Evolutionary conservation across 1,140 invertebrate genomes (phyloP).

Genomic region (Ptiloglossa arizonensis): DNA sequence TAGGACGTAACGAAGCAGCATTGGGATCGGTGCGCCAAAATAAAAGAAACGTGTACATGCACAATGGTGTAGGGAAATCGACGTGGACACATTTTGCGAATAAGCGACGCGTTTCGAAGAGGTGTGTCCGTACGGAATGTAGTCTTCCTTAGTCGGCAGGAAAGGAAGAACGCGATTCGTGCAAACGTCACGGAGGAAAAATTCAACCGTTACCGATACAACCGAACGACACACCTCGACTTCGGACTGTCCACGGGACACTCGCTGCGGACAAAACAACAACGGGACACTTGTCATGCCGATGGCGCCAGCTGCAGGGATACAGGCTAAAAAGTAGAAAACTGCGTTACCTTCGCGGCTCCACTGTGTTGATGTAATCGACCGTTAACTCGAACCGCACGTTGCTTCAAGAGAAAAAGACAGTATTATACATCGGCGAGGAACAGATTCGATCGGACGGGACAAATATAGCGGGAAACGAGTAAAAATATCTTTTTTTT

Average conservation of each 20-base stretch:
- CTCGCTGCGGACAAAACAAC: not conserved
- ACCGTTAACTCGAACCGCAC: conserved; percentile 76
- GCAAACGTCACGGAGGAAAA: not conserved
- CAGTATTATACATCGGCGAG: conserved; percentile 51
- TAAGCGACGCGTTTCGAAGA: too few relatives aligned
- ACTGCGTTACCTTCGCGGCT: conserved; percentile 79
- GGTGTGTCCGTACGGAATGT: too few relatives aligned
- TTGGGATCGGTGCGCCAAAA: too few relatives aligned
- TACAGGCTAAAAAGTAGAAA: conserved; percentile 40
- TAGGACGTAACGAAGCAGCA: not conserved
- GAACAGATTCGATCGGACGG: not conserved
- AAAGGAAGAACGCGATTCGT: not conserved
- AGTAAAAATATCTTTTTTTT: not conserved
- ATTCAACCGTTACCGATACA: not conserved
- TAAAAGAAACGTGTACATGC: not conserved
- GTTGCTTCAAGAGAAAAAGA: conserved; percentile 77
- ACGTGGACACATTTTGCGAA: too few relatives aligned
- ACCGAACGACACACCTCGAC: not conserved
- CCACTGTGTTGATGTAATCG: conserved; percentile 69
- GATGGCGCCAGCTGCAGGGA: conserved; percentile 61
- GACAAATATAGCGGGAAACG: not conserved
- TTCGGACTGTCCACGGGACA: not conserved
- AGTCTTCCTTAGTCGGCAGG: not conserved
- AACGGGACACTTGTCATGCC: conserved; percentile 47
- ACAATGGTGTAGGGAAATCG: not conserved